Conservation (phyloP, 2,888 invertebrate genomes). For the Microplitis deprimator region DNA sequence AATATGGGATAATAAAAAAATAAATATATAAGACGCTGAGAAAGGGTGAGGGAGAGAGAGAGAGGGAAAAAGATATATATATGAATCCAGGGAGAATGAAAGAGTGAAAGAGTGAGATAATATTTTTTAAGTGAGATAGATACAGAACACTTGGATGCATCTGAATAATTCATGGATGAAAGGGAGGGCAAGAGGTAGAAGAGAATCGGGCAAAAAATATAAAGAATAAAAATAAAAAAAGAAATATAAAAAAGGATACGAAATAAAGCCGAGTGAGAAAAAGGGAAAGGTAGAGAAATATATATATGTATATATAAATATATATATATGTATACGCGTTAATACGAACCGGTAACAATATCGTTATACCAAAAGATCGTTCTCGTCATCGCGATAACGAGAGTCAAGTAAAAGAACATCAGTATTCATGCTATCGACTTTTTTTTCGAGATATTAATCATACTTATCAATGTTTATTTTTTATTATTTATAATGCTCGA, state of each 20-base stretch:
- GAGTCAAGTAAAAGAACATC: slow-evolving; percentile 14
- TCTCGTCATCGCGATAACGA: slow-evolving; percentile 27
- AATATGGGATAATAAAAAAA: slow-evolving; percentile 1
- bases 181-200: neutral
- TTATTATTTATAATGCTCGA: neutral
- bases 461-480: neutral
- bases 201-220: slow-evolving; percentile 28
- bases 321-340: slow-evolving; percentile 40
- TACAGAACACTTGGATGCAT: slow-evolving; percentile 39
- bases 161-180: slow-evolving; percentile 62
- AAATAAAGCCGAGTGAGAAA: slow-evolving; percentile 26
- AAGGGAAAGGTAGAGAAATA: slow-evolving; percentile 43
- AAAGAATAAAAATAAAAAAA: slow-evolving; percentile 15
- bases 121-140: slow-evolving; percentile 35
- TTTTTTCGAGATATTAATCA: slow-evolving; percentile 16
- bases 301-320: neutral
- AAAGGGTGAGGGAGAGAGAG: neutral
- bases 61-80: neutral
- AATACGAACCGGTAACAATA: slow-evolving; percentile 46
- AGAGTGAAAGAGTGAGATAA: neutral
- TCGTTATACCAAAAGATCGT: slow-evolving; percentile 38
- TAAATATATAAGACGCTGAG: neutral
- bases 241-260: slow-evolving; percentile 31
- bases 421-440: slow-evolving; percentile 25
- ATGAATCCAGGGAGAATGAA: neutral